phyloP scores from a whole-genome alignment of 2,888 invertebrate species.

The Stenoptilia bipunctidactyla region DNA sequence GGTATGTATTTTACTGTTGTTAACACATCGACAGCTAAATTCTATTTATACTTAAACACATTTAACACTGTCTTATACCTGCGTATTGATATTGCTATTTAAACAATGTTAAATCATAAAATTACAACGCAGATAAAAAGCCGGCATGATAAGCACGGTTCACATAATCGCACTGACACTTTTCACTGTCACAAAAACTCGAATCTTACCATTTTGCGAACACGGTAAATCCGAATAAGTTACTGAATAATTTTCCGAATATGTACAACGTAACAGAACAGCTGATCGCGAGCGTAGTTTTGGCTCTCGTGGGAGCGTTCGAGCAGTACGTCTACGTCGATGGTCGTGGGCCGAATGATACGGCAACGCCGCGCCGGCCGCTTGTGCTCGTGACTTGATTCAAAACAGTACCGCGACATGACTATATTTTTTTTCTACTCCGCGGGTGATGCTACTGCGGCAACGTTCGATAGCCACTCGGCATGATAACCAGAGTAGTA shows the following conservation, averaged over 20 bases:
- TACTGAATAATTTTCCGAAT: neutral
- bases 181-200: neutral
- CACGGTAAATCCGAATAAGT: neutral
- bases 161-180: neutral
- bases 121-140: too few species aligned
- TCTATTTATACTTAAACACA: too few species aligned
- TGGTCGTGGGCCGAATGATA: slow-evolving; percentile 1
- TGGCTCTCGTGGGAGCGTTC: neutral
- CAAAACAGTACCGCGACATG: neutral
- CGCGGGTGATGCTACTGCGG: too few species aligned
- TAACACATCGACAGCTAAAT: too few species aligned
- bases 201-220: neutral
- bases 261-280: neutral
- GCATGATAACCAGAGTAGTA: slow-evolving; percentile 29
- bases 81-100: too few species aligned
- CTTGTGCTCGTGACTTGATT: neutral
- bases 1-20: too few species aligned
- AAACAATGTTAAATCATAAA: too few species aligned
- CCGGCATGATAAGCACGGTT: too few species aligned
- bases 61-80: too few species aligned
- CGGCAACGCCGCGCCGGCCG: neutral
- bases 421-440: neutral
- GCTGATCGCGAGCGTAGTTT: neutral
- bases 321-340: slow-evolving; percentile 1
- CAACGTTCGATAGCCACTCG: slow-evolving; percentile 33